Evolutionary conservation across 2,888 invertebrate species (phyloP).

Genomic region (Eupithecia vulgata): DNA sequence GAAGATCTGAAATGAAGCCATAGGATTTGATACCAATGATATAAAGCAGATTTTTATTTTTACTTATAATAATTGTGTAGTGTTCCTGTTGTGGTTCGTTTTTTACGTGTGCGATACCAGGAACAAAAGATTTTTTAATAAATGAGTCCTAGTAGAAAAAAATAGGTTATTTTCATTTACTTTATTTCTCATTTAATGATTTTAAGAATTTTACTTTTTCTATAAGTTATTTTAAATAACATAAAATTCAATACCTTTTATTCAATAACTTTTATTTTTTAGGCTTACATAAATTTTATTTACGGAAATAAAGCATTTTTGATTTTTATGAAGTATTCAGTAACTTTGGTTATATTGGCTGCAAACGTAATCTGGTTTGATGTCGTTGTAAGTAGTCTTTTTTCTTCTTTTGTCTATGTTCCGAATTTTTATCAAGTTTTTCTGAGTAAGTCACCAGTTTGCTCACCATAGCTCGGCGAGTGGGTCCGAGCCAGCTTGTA

Average conservation of each 20-base stretch:
- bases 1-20: neutral
- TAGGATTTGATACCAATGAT: neutral
- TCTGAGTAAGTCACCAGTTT: neutral
- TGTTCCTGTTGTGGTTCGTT: too few species aligned
- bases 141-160: too few species aligned
- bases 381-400: neutral
- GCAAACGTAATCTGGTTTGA: neutral
- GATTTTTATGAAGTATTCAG: neutral
- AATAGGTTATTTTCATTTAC: too few species aligned
- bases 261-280: too few species aligned
- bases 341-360: neutral
- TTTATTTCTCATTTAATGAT: too few species aligned
- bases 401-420: neutral
- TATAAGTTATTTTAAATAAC: too few species aligned
- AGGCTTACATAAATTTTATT: too few species aligned
- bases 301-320: neutral
- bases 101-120: too few species aligned
- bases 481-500: constrained; percentile 44
- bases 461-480: constrained; percentile 18
- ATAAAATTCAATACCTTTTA: too few species aligned
- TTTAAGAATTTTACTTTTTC: too few species aligned
- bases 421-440: neutral
- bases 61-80: too few species aligned
- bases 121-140: too few species aligned
- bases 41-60: neutral